A percentile compares a stretch with the other conserved stretches of the same genome.
phyloP scores from a whole-genome alignment of 35 echinoderm and acorn worm species.

The Nesometra sesokonis region DNA sequence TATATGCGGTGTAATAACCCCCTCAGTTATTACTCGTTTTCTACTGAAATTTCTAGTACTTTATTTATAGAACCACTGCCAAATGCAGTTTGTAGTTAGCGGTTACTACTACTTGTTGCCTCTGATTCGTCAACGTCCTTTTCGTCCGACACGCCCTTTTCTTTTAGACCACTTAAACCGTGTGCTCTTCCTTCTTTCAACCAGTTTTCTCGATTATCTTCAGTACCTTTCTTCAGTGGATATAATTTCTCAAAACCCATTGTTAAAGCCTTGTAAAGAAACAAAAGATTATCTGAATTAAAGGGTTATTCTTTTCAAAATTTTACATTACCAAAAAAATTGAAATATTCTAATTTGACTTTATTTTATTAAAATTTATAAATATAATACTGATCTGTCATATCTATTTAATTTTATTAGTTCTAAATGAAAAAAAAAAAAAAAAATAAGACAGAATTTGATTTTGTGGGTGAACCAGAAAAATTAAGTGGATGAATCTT shows the following conservation, averaged over 20 bases:
- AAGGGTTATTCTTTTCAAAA: too few relatives aligned
- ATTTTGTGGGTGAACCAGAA: too few relatives aligned
- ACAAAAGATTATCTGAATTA: not conserved
- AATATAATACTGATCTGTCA: too few relatives aligned
- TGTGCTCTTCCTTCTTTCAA: constrained; percentile 47
- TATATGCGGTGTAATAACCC: not conserved
- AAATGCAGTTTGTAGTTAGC: not conserved
- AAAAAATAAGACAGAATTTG: too few relatives aligned
- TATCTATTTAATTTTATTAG: too few relatives aligned
- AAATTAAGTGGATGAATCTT: too few relatives aligned
- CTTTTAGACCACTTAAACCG: constrained; percentile 25
- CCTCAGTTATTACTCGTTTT: not conserved
- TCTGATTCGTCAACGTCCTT: constrained; percentile 96
- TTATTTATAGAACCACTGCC: not conserved
- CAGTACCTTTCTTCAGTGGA: constrained; percentile 49
- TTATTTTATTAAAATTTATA: too few relatives aligned
- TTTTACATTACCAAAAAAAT: not conserved
- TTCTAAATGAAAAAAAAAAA: too few relatives aligned
- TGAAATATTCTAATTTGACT: too few relatives aligned
- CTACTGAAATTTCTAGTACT: not conserved
- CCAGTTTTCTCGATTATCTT: constrained; percentile 74
- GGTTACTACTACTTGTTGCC: not conserved
- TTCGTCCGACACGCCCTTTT: constrained; percentile 40
- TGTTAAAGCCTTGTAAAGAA: constrained; percentile 33
- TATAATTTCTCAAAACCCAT: constrained; percentile 30